A percentile compares a stretch with the other conserved stretches of the same genome.
These are phyloP conservation scores for Notarius quadriscutis DNA, from an alignment of 2,113 vertebrate species.

Conservation along the genomic window DNA sequence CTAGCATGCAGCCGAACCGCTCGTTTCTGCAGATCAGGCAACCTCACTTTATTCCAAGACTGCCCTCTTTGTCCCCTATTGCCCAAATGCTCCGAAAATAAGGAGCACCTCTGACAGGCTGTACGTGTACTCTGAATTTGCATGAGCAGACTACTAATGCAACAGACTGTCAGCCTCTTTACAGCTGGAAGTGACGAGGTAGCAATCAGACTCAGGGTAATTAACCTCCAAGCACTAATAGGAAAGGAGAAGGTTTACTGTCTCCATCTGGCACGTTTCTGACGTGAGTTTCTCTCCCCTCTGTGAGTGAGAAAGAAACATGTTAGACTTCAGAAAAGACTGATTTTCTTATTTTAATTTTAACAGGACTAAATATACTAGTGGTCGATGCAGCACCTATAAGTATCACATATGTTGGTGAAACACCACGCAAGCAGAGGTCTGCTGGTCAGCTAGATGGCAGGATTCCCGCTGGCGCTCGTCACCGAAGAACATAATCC, in stretches of 20 bases:
- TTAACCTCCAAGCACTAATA: not conserved
- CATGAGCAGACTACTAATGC: not conserved
- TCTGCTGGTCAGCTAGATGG: no score
- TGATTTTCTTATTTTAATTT: no score
- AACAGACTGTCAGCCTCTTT: not conserved
- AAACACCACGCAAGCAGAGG: no score
- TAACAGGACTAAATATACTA: no score
- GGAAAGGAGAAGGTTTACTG: not conserved
- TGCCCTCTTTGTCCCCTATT: not conserved
- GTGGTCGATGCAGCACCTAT: no score
- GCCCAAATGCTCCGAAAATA: not conserved
- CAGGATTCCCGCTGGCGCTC: no score
- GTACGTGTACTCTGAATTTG: not conserved
- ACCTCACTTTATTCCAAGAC: not conserved
- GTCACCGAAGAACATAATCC: no score
- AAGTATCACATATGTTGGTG: no score
- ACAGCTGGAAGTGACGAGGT: not conserved
- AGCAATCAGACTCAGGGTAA: not conserved
- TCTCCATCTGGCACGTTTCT: not conserved
- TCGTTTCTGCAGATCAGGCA: not conserved
- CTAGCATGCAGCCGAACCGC: no score
- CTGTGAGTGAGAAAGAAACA: no score
- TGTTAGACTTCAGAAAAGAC: no score
- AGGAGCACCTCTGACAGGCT: not conserved
- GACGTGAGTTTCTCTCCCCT: not conserved